A percentile compares a stretch with the other conserved stretches of the same genome.
Evolutionary conservation across 2,113 vertebrate species (phyloP).

Genomic region (Amblyornis subalaris): DNA sequence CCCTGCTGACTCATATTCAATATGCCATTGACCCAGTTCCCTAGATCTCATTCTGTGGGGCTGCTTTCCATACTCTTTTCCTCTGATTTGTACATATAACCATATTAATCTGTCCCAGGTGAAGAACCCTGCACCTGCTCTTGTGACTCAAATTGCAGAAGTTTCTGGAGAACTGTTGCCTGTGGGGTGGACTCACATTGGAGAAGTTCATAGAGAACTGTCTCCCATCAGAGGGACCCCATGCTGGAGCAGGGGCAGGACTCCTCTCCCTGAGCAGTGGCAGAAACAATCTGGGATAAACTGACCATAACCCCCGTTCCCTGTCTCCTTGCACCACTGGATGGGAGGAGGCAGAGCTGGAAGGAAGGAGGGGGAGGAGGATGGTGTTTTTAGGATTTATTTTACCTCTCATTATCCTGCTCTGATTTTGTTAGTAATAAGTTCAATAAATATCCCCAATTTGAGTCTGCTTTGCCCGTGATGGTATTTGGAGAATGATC

Average conservation of each 20-base stretch:
- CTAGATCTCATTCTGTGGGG: neutral
- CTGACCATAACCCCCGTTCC: no score
- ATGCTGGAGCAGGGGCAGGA: fast-evolving
- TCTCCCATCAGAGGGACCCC: neutral
- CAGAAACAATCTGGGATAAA: neutral
- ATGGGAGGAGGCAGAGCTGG: neutral
- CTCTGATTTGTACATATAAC: fast-evolving
- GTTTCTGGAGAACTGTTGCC: neutral
- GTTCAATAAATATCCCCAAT: neutral
- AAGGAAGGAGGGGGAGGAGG: neutral
- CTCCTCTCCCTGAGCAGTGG: neutral
- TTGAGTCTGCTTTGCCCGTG: neutral
- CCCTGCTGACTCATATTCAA: neutral
- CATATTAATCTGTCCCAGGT: fast-evolving
- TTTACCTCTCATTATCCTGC: neutral
- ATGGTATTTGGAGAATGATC: neutral
- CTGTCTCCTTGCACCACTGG: neutral
- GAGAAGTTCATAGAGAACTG: neutral
- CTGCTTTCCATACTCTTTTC: neutral
- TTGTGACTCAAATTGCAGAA: neutral
- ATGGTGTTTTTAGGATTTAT: neutral
- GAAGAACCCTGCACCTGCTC: neutral
- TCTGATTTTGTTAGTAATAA: neutral
- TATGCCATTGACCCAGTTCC: neutral
- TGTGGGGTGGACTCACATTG: neutral